Evolutionary conservation across 2,888 invertebrate species (phyloP).

Genomic region (Metopia argyrocephala): DNA sequence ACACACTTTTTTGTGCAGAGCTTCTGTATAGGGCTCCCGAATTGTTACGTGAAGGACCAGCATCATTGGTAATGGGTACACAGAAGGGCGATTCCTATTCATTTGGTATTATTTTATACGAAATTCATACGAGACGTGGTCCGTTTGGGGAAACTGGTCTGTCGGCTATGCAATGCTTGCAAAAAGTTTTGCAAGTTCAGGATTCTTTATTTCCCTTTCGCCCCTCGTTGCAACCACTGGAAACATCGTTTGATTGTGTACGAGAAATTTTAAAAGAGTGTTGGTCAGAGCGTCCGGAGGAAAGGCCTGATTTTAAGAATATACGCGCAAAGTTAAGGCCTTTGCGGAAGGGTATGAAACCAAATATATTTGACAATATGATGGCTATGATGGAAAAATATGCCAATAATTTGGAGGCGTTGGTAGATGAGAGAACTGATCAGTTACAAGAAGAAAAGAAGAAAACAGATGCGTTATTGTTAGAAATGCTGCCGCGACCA

Average conservation of each 20-base stretch:
- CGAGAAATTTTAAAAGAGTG: constrained; percentile 91
- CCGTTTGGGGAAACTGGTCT: constrained; percentile 88
- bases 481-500: constrained; percentile 92
- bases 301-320: constrained; percentile 90
- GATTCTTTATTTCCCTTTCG: constrained; percentile 74
- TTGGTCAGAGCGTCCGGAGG: constrained; percentile 89
- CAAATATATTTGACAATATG: constrained; percentile 98
- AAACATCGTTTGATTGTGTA: constrained; percentile 91
- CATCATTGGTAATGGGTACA: constrained; percentile 80
- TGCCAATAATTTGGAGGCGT: constrained; percentile 94
- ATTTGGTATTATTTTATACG: constrained; percentile 92
- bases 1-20: constrained; percentile 80
- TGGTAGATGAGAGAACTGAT: constrained; percentile 96
- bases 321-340: constrained; percentile 89
- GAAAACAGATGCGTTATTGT: constrained; percentile 93
- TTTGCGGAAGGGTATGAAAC: constrained; percentile 93
- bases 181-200: constrained; percentile 76
- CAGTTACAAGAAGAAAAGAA: constrained; percentile 97
- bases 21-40: constrained; percentile 91
- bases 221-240: constrained; percentile 88
- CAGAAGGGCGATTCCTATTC: constrained; percentile 92
- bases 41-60: constrained; percentile 81
- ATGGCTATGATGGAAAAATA: constrained; percentile 99
- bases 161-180: constrained; percentile 82
- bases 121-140: constrained; percentile 91